A percentile compares a stretch with the other conserved stretches of the same genome.
These are phyloP conservation scores for Porites lobata DNA, from an alignment of 92 coral and sea anemone species.

Conservation along the genomic window DNA sequence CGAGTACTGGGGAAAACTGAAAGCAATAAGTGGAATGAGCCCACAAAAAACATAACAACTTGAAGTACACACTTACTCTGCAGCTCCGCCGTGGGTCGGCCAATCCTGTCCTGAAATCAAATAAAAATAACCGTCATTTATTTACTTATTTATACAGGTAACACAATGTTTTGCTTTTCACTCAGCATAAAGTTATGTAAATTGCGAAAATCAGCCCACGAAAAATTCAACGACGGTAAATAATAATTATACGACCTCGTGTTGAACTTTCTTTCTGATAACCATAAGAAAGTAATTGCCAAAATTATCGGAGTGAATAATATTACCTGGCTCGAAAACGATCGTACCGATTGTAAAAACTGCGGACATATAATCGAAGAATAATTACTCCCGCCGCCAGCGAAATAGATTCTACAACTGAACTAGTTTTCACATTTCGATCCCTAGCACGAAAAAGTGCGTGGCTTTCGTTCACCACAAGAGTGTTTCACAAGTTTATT, in stretches of 20 bases:
- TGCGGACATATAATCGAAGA: conserved; percentile 7
- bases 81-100: not conserved
- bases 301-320: not conserved
- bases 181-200: conserved; percentile 39
- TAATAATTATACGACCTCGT: not conserved
- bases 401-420: conserved; percentile 11
- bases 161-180: conserved; percentile 11
- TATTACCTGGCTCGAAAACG: not conserved
- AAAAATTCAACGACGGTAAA: not conserved
- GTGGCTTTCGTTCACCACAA: conserved; percentile 27
- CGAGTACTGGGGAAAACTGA: too few relatives aligned
- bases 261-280: not conserved
- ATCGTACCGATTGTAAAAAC: not conserved
- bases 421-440: conserved; percentile 10
- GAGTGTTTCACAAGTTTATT: not conserved
- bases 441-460: not conserved
- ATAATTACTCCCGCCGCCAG: conserved; percentile 15
- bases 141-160: conserved; percentile 11
- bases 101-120: conserved; percentile 8
- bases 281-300: not conserved
- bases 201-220: conserved; percentile 6
- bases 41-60: not conserved
- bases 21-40: not conserved
- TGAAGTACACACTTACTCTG: conserved; percentile 21
- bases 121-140: not conserved